Conservation (phyloP, 2,888 invertebrate genomes). For the Athalia circularis region DNA sequence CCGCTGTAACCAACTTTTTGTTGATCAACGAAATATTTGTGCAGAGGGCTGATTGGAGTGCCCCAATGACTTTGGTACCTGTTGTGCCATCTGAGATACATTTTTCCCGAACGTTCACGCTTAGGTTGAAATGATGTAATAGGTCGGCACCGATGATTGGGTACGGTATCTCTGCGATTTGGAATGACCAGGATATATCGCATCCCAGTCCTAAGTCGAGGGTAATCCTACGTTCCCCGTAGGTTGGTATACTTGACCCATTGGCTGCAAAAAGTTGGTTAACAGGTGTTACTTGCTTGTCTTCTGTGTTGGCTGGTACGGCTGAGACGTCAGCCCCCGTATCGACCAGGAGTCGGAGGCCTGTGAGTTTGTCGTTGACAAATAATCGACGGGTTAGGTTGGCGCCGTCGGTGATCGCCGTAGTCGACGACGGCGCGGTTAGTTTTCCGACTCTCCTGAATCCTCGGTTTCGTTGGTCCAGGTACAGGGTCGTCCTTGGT, state of each 20-base stretch:
- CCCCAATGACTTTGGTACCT: slow-evolving; percentile 27
- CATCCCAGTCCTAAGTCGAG: slow-evolving; percentile 19
- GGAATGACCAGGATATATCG: slow-evolving; percentile 33
- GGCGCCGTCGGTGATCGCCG: slow-evolving; percentile 15
- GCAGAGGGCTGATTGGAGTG: too few species aligned
- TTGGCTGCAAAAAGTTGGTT: slow-evolving; percentile 34
- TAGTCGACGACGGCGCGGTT: slow-evolving; percentile 28
- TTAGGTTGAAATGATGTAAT: slow-evolving; percentile 12
- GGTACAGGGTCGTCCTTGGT: too few species aligned
- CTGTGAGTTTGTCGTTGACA: neutral
- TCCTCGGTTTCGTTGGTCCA: too few species aligned
- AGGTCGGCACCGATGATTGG: slow-evolving; percentile 47
- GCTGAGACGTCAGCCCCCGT: slow-evolving; percentile 26
- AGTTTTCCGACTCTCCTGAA: slow-evolving; percentile 20
- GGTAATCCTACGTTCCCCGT: neutral
- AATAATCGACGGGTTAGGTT: slow-evolving; percentile 2
- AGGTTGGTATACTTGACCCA: slow-evolving; percentile 29
- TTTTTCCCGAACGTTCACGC: slow-evolving; percentile 26
- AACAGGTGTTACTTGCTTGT: too few species aligned
- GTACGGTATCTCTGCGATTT: slow-evolving; percentile 24
- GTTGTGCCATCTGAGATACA: slow-evolving; percentile 8
- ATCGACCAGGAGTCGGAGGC: slow-evolving; percentile 9
- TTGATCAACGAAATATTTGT: too few species aligned
- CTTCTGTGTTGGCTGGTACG: neutral
- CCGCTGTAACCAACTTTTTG: too few species aligned